Evolutionary conservation across 1,140 invertebrate genomes (phyloP).

Genomic region (Phenacoccus solenopsis): DNA sequence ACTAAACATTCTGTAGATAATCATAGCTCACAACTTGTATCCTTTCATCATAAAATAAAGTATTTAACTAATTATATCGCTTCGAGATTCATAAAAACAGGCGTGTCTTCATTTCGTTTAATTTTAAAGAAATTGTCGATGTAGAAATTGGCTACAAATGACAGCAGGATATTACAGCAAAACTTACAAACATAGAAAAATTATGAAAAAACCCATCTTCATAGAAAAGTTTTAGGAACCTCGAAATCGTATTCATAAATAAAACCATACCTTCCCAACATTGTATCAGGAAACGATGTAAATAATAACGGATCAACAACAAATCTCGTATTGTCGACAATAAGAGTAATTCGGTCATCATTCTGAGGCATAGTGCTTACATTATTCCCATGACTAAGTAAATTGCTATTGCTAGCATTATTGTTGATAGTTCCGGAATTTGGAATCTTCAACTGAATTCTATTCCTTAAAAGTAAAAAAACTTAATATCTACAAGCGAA

Average conservation of each 20-base stretch:
- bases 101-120: too few relatives aligned
- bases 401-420: slow-evolving; percentile 24
- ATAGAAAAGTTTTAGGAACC: too few relatives aligned
- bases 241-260: slow-evolving; percentile 12
- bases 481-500: not conserved
- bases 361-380: too few relatives aligned
- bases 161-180: too few relatives aligned
- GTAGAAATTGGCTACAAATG: too few relatives aligned
- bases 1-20: slow-evolving; percentile 77
- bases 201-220: not conserved
- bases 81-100: too few relatives aligned
- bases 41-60: too few relatives aligned
- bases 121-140: too few relatives aligned
- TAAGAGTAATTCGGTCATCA: slow-evolving; percentile 71
- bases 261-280: slow-evolving; percentile 56
- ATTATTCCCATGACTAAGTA: slow-evolving; percentile 16
- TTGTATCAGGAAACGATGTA: slow-evolving; percentile 81
- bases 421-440: not conserved
- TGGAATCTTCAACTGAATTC: too few relatives aligned
- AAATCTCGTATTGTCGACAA: slow-evolving; percentile 88
- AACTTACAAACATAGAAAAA: not conserved
- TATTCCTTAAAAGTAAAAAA: too few relatives aligned
- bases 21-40: too few relatives aligned
- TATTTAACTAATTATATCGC: too few relatives aligned
- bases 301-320: slow-evolving; percentile 76